A percentile compares a stretch with the other conserved stretches of the same genome.
Conservation (phyloP, 2,797 vertebrate genomes). For the Cyprinella venusta region DNA sequence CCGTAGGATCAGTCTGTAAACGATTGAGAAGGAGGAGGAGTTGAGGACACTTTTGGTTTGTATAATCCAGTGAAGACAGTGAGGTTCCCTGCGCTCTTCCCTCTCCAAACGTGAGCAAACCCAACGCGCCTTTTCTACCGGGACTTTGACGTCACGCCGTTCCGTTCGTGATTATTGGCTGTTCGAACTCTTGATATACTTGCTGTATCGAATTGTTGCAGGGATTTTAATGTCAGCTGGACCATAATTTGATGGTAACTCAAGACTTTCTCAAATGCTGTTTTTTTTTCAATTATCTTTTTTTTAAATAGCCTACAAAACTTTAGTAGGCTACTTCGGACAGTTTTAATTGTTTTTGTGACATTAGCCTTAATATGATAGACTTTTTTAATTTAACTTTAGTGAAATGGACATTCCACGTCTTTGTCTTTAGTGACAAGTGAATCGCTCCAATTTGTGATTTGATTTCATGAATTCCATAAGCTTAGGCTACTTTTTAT, state of each 20-base stretch:
- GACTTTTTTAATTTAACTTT: background rate
- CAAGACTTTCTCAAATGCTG: background rate
- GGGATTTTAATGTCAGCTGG: conserved; percentile 40
- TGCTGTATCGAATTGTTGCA: conserved; percentile 59
- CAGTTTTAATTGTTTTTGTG: background rate
- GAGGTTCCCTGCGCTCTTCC: conserved; percentile 77
- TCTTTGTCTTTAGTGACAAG: background rate
- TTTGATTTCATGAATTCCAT: background rate
- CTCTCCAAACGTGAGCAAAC: conserved; percentile 82
- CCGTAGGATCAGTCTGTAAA: conserved; percentile 70
- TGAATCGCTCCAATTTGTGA: background rate
- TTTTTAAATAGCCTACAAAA: background rate
- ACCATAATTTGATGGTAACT: conserved; percentile 35
- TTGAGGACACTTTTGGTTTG: conserved; percentile 77
- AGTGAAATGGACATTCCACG: too few relatives aligned
- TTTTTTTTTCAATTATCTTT: background rate
- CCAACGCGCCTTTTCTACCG: conserved; percentile 96
- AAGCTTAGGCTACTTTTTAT: background rate
- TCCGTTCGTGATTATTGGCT: conserved; percentile 86
- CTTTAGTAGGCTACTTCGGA: background rate
- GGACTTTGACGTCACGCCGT: conserved; percentile 90
- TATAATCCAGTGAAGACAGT: conserved; percentile 76
- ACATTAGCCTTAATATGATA: background rate
- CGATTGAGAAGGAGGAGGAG: conserved; percentile 77
- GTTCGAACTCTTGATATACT: conserved; percentile 76